Evolutionary conservation across 2,888 invertebrate species (phyloP).

Genomic region (Ephialtes manifestator): DNA sequence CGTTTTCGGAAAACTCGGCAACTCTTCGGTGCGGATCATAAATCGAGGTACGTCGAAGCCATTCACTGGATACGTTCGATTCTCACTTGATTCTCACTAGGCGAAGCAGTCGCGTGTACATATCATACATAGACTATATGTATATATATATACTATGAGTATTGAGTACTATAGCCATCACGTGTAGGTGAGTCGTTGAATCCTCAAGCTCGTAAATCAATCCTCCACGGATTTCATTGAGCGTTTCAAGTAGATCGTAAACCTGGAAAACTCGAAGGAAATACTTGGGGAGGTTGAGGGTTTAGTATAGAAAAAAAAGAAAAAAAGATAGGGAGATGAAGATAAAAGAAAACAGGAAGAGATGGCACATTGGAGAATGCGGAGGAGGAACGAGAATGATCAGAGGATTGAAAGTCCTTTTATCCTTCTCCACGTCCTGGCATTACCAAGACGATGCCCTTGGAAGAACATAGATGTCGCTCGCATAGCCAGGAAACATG

Average conservation of each 20-base stretch:
- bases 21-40: constrained; percentile 61
- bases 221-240: constrained; percentile 71
- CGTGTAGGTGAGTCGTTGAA: constrained; percentile 49
- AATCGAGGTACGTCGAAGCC: constrained; percentile 64
- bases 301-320: constrained; percentile 24
- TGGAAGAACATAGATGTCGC: constrained; percentile 27
- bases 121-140: constrained; percentile 1
- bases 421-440: constrained; percentile 54
- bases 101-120: constrained; percentile 26
- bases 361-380: constrained; percentile 48
- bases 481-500: not conserved
- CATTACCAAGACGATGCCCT: constrained; percentile 42
- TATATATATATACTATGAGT: constrained; percentile 20
- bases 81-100: constrained; percentile 53
- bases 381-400: constrained; percentile 29
- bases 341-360: constrained; percentile 26
- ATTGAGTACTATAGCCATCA: not conserved
- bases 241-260: constrained; percentile 71
- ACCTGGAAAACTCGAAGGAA: constrained; percentile 60
- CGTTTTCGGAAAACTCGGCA: constrained; percentile 33
- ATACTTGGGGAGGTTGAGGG: constrained; percentile 16
- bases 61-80: constrained; percentile 54
- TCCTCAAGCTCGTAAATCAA: constrained; percentile 69
- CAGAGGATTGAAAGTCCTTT: constrained; percentile 26
- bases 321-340: constrained; percentile 22